phyloP scores from a whole-genome alignment of 2,797 vertebrate species.

The Poecilia wingei region DNA sequence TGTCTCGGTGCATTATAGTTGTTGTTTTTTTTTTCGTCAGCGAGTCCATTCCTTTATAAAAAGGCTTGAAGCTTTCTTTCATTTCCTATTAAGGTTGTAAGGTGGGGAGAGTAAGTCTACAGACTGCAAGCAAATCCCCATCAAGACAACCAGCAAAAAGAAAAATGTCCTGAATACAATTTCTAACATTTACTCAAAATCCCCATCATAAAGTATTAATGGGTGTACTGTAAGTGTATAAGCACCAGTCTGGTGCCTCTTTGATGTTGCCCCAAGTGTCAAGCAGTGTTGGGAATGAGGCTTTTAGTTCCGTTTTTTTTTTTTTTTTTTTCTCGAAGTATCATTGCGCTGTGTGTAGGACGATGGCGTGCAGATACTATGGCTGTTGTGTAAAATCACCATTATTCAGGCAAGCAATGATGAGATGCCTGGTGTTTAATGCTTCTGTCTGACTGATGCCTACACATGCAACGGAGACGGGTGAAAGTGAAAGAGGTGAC shows the following conservation, averaged over 20 bases:
- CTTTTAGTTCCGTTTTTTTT: slow-evolving; percentile 38
- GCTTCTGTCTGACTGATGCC: slow-evolving; percentile 67
- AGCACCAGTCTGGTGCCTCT: slow-evolving; percentile 60
- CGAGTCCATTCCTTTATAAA: slow-evolving; percentile 65
- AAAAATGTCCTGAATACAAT: slow-evolving; percentile 71
- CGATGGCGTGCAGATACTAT: slow-evolving; percentile 53
- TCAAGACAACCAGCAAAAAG: slow-evolving; percentile 67
- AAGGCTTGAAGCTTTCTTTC: slow-evolving; percentile 64
- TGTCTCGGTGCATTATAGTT: slow-evolving; percentile 60
- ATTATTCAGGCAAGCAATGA: slow-evolving; percentile 78
- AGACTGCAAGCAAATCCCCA: slow-evolving; percentile 71
- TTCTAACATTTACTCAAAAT: slow-evolving; percentile 80
- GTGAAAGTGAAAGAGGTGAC: slow-evolving; percentile 57
- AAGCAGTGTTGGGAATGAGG: slow-evolving; percentile 49
- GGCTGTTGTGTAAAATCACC: slow-evolving; percentile 77
- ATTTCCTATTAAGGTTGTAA: slow-evolving; percentile 54
- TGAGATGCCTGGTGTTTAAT: slow-evolving; percentile 66
- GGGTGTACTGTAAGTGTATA: slow-evolving; percentile 63
- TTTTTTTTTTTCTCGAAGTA: slow-evolving; percentile 48
- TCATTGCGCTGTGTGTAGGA: slow-evolving; percentile 38
- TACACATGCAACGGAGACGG: slow-evolving; percentile 53
- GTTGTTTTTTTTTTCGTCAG: slow-evolving; percentile 67
- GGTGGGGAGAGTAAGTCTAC: slow-evolving; percentile 54
- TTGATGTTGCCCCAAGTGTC: slow-evolving; percentile 67
- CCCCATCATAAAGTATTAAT: slow-evolving; percentile 81